Evolutionary conservation across 2,797 vertebrate species (phyloP), one percentile per base, ranked within the genome.

Genomic region (Podarcis siculus): DNA sequence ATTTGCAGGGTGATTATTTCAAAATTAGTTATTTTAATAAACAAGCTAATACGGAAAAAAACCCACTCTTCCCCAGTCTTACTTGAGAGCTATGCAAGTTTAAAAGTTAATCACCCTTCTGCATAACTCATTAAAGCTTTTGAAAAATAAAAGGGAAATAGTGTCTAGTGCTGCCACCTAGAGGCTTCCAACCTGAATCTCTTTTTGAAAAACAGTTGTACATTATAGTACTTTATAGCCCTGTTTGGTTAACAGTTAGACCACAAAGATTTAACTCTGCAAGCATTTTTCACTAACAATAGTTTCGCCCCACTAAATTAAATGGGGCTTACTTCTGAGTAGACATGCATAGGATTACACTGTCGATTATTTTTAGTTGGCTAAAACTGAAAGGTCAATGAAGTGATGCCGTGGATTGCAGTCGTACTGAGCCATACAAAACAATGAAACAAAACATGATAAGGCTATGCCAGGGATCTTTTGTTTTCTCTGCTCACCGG

Each of bases 91-190:
- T 92, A 23, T 21, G 71, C 61, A 85, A 71, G 82, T 82, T 89
- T 76, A 23, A 79, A 93, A 94, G 90, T 91, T 95, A 95, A 90
- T 82, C 88, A 71, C 82, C 66, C 91, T 4, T 76, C 4, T 66
- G 81, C 90, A 27, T 6, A 37, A 92, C 89, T 94, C 75, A 87
- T 5, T 5, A 76, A 94, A 86, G 73, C 12, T 37, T 5, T 39
- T 49, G 45, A 21, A 58, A 91, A 93, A 93, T 71, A 90, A 85
- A 39, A 7, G 64, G 75, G 87, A 96, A 95, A 93, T 92, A 66
- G 93, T 96, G 88, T 91, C 93, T 95, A 37, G 96, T 97, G 96
- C 97, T 97, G 97, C 97, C 97, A 97, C 96, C 97, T 95, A 92
- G 93, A 96, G 97, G 95, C 90, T 32, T 30, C 87, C 30, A 83